Conservation (phyloP, 2,797 vertebrate species). For the Diceros bicornis region DNA sequence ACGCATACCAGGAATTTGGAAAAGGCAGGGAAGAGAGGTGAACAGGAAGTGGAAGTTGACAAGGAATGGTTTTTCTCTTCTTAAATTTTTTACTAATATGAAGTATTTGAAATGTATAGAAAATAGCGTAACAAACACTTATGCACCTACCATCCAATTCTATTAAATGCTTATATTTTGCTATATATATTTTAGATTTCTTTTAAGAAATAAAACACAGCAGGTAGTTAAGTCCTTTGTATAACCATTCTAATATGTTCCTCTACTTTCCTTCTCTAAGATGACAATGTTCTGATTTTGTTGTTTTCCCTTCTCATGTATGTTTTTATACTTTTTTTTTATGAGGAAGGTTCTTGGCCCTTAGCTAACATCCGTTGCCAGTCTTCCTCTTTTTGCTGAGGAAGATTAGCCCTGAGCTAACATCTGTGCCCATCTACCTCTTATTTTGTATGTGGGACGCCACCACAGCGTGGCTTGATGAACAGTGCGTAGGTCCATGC, state of each 20-base stretch:
- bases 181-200: background rate
- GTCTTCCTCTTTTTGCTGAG: too few species aligned
- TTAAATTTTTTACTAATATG: slow-evolving; percentile 6
- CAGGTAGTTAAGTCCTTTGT: background rate
- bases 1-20: background rate
- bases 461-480: too few species aligned
- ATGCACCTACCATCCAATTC: background rate
- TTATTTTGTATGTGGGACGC: too few species aligned
- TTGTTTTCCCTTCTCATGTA: background rate
- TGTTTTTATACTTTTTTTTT: background rate
- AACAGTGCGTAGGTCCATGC: too few species aligned
- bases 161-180: slow-evolving; percentile 12
- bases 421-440: too few species aligned
- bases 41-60: background rate
- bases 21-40: background rate
- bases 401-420: too few species aligned
- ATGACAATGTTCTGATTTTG: background rate
- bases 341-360: too few species aligned
- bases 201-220: background rate
- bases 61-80: background rate
- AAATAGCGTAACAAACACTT: background rate
- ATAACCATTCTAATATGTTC: background rate
- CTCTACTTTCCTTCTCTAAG: background rate
- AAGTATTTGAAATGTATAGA: background rate
- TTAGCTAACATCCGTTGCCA: too few species aligned